Base-by-base conservation (phyloP, 2,797 vertebrate species). In the Thripadectes ignobilis region DNA sequence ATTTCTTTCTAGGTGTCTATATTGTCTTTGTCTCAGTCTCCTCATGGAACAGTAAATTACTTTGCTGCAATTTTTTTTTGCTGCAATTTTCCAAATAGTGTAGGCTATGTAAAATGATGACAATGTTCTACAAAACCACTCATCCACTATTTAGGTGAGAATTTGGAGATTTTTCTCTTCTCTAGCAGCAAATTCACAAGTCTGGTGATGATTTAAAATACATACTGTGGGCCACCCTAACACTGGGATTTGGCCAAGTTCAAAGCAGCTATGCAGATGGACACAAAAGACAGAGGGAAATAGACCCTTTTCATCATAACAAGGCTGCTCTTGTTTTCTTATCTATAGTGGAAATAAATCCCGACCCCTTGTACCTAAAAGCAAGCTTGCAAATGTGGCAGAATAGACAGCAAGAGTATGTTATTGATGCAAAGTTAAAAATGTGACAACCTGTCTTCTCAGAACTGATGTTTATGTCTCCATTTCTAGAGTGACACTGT, bases 201-300 rank as follows among this genome's bases (percentile, higher is more conserved):
- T 85, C 62, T 91, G 85, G 69, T 92, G 65, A 49, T 90, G 84
- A 85, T 96, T 94, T 97, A 93, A 94, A 97, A 92, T 88, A 75
- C 10, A 7, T 94, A 19, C 49, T 93, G 69, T 59, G 48, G 87
- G 72, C 43, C 16, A 72, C 94, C 84, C 86, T 91, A 92, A 82
- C 68, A n/a, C 87, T 96, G 81, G 82, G 72, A 94, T 95, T 83
- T 96, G 75, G 91, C 87, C 85, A 97, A 93, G 93, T 95, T 97
- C 93, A 97, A 95, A 97, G 83, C 90, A 95, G 74, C 94, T 97
- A 65, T 95, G 82, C 93, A 96, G 93, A 93, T 97, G 96, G 97
- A 97, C 96, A 76, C 73, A 91, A 87, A 92, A 97, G 82, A 86
- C 88, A 87, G 93, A 96, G 96, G 89, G 83, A 97, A 92, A 85